Conservation (phyloP, 2,888 invertebrate species). For the Euplexia lucipara region DNA sequence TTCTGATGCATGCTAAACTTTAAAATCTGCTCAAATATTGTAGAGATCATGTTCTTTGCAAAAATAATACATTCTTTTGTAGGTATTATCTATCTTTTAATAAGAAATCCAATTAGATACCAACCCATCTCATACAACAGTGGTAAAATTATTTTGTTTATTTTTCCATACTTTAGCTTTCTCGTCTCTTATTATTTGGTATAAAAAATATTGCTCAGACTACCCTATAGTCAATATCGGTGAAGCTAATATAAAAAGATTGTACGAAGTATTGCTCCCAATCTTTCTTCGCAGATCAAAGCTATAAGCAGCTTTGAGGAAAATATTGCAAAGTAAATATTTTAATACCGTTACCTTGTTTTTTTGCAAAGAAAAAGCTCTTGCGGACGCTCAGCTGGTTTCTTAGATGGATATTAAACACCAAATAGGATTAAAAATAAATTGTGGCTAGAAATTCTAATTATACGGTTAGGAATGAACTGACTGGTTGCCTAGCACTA, state of each 20-base stretch:
- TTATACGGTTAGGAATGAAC: background rate
- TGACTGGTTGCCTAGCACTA: background rate
- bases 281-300: slow-evolving; percentile 31
- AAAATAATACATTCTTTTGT: too few species aligned
- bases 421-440: background rate
- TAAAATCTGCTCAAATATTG: too few species aligned
- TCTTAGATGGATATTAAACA: background rate
- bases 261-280: slow-evolving; percentile 11
- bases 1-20: too few species aligned
- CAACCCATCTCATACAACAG: background rate
- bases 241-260: slow-evolving; percentile 14
- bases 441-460: background rate
- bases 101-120: too few species aligned
- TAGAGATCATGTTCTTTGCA: too few species aligned
- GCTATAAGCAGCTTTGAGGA: slow-evolving; percentile 38
- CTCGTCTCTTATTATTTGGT: background rate
- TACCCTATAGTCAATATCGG: slow-evolving; percentile 4
- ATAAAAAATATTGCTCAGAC: background rate
- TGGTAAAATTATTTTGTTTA: too few species aligned
- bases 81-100: too few species aligned
- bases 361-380: background rate
- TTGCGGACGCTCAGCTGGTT: background rate
- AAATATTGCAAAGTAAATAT: slow-evolving; percentile 37
- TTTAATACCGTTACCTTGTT: slow-evolving; percentile 38
- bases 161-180: background rate